A percentile compares a stretch with the other conserved stretches of the same genome.
Evolutionary conservation across 2,797 vertebrate genomes (phyloP).

Genomic region (Neostethus bicornis): DNA sequence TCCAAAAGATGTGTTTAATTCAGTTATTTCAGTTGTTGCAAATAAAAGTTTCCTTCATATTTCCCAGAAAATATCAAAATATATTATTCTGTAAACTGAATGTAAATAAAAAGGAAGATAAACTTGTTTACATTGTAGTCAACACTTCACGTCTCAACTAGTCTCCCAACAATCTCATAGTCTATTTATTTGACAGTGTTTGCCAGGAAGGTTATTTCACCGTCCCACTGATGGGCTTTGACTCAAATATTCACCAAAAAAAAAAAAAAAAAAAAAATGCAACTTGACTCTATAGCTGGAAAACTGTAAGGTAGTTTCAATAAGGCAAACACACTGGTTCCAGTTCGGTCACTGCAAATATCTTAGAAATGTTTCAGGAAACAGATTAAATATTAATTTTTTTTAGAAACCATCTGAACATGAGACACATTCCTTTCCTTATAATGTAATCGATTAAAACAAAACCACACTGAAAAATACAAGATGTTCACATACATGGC

Average conservation of each 20-base stretch:
- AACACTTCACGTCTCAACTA: background rate
- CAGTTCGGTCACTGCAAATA: slow-evolving; percentile 1
- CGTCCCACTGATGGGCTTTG: slow-evolving; percentile 35
- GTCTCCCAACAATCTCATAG: slow-evolving; percentile 13
- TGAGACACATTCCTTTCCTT: background rate
- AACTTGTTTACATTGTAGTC: background rate
- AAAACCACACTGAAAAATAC: slow-evolving; percentile 10
- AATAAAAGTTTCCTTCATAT: no score
- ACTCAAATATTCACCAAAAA: slow-evolving; percentile 31
- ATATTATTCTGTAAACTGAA: background rate
- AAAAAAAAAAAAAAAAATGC: slow-evolving; percentile 2
- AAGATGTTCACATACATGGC: slow-evolving; percentile 1
- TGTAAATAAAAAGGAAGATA: slow-evolving; percentile 1
- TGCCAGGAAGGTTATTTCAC: background rate
- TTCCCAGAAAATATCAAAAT: no score
- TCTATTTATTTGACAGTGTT: background rate
- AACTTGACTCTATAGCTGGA: slow-evolving; percentile 10
- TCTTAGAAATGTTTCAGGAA: background rate
- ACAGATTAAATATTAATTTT: background rate
- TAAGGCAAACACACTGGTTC: slow-evolving; percentile 6
- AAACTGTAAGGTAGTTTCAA: slow-evolving; percentile 14
- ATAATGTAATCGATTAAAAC: slow-evolving; percentile 14
- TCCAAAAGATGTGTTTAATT: no score
- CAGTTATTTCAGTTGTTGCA: no score
- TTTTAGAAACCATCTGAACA: slow-evolving; percentile 25